A percentile compares a stretch with the other conserved stretches of the same genome.
Conservation (phyloP, 2,113 vertebrate genomes). For the Chaetodon trifascialis region DNA sequence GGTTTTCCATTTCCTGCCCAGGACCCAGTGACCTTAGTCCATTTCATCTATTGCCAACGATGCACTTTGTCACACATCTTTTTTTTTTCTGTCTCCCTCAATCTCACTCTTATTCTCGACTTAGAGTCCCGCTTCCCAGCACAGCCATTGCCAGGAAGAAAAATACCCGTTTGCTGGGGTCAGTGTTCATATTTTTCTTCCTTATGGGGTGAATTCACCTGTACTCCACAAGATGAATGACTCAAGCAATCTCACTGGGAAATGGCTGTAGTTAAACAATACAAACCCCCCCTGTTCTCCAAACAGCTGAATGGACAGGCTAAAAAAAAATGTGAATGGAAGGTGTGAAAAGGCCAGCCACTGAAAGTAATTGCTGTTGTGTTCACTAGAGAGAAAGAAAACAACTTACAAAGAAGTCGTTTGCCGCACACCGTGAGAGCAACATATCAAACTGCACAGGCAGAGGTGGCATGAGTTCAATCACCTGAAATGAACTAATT, state of each 20-base stretch:
- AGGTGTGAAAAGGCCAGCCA: conserved; percentile 63
- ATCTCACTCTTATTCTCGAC: conserved; percentile 42
- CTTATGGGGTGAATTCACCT: conserved; percentile 63
- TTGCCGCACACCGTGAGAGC: conserved; percentile 49
- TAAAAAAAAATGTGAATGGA: conserved; percentile 67
- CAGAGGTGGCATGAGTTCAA: conserved; percentile 39
- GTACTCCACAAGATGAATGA: conserved; percentile 70
- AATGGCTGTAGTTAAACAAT: conserved; percentile 72
- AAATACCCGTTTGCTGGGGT: conserved; percentile 65
- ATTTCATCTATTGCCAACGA: conserved; percentile 41
- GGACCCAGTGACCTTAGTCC: conserved; percentile 47
- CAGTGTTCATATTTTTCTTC: conserved; percentile 65
- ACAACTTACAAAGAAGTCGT: conserved; percentile 57
- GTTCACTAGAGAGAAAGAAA: conserved; percentile 63
- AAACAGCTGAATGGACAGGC: conserved; percentile 56
- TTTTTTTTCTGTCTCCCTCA: conserved; percentile 35
- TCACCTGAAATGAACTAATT: conserved; percentile 42
- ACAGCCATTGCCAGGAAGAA: conserved; percentile 45
- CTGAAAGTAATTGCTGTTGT: conserved; percentile 70
- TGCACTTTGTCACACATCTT: conserved; percentile 26
- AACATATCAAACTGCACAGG: conserved; percentile 55
- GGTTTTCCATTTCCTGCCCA: conserved; percentile 57
- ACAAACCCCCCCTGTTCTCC: conserved; percentile 27
- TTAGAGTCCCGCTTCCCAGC: conserved; percentile 23
- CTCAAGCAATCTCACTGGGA: conserved; percentile 49